Base-by-base conservation (phyloP, 2,113 vertebrate species). In the Mustelus asterias region DNA sequence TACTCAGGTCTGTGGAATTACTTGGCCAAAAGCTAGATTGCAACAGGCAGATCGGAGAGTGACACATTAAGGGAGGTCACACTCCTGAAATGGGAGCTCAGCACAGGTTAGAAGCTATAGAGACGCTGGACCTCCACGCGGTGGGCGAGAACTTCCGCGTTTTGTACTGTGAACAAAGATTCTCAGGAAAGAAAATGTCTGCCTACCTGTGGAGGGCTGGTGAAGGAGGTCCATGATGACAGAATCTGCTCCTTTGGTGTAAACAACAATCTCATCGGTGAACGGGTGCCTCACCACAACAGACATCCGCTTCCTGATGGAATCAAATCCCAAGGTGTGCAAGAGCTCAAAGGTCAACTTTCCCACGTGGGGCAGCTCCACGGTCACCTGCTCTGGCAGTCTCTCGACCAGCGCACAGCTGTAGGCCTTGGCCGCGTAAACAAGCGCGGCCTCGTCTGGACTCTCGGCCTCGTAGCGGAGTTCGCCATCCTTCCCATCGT, bases 221-320 rank as follows among this genome's bases (percentile, higher is more conserved):
- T 97, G 98, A 97, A 99, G 98, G 96, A 99, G 98, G 96, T 99
- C 99, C 99, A 99, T 99, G 97, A 99, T 97, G 96, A 97, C 98
- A 0, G 99, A 99, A 97, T 99, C 99, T 0, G 99, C 99, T 95
- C 99, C 99, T 97, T 99, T 99, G 95, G 99, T 99, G 97, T 99
- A 99, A 96, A 99, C 98, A 0, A 98, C 98, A 97, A 99, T 98
- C 97, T 99, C 98, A 58, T 98, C 98, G 0, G 99, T 99, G 96
- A 99, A 98, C 0, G 99, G 99, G 97, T 99, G 98, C 8, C 98
- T 97, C 41, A 99, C 98, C 96, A 99, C 99, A 96, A 99, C 99
- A 0, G 99, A 99, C 99, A 99, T 99, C 95, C 99, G 98, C 96
- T 99, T 99, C 96, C 99, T 98, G 96, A 98, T 95, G 54, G 99